Conservation (phyloP, 2,888 invertebrate species). For the Diaphora mendica region DNA sequence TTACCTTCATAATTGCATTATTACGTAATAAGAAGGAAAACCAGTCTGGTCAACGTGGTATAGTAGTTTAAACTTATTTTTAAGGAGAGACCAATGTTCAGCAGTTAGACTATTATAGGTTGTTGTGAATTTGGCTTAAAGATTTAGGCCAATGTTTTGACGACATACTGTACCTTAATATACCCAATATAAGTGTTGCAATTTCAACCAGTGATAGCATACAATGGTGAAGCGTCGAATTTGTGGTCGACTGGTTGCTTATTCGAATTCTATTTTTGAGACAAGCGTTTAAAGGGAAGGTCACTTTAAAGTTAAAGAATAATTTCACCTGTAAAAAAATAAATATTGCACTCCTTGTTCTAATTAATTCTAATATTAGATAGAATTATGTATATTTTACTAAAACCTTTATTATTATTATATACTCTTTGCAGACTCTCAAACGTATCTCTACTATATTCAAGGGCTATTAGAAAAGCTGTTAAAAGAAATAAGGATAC, state of each 20-base stretch:
- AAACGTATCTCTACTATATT: too few species aligned
- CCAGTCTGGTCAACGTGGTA: too few species aligned
- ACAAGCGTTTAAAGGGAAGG: too few species aligned
- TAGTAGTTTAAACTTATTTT: too few species aligned
- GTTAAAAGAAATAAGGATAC: too few species aligned
- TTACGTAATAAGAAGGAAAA: neutral
- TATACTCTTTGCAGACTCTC: neutral
- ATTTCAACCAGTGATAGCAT: neutral
- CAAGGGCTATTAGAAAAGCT: too few species aligned
- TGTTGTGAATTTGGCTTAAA: neutral
- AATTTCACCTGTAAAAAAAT: neutral
- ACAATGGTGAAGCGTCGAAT: neutral
- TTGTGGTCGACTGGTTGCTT: neutral
- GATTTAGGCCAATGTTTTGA: neutral
- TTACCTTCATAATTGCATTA: constrained; percentile 12
- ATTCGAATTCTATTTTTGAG: neutral
- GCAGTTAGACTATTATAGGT: too few species aligned
- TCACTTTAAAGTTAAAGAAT: neutral
- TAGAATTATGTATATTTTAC: too few species aligned
- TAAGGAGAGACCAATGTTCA: too few species aligned
- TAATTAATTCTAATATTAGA: neutral
- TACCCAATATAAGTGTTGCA: neutral
- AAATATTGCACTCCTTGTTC: neutral
- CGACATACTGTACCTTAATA: neutral
- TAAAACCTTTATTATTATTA: neutral